phyloP scores from a whole-genome alignment of 2,888 invertebrate genomes.

The Myopa testacea region DNA sequence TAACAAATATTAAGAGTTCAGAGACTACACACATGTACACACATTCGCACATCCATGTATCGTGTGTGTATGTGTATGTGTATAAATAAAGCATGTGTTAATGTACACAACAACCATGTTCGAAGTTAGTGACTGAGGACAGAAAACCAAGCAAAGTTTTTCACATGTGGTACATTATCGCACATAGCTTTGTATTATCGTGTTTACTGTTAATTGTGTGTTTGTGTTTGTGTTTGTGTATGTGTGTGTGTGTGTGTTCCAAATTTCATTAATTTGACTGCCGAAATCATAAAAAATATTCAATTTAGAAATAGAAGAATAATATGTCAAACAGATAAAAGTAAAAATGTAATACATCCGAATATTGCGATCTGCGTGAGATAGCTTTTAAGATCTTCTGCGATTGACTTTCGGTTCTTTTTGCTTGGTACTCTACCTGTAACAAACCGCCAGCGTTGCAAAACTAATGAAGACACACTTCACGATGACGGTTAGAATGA shows the following conservation, averaged over 20 bases:
- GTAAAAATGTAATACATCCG: too few species aligned
- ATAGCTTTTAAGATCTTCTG: too few species aligned
- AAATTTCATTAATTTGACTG: background rate
- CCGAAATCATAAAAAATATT: background rate
- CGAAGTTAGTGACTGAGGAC: conserved; percentile 48
- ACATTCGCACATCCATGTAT: conserved; percentile 5
- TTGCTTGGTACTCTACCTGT: conserved; percentile 80
- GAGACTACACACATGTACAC: conserved; percentile 16
- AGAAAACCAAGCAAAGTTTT: conserved; percentile 61
- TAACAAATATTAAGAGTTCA: conserved; percentile 29
- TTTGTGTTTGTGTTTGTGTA: background rate
- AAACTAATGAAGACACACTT: conserved; percentile 95
- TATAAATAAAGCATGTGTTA: background rate
- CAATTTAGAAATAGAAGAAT: background rate
- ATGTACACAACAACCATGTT: background rate
- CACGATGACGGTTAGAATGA: conserved; percentile 92
- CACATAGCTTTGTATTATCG: too few species aligned
- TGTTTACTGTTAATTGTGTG: too few species aligned
- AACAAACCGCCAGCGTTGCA: conserved; percentile 94
- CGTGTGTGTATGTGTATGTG: too few species aligned
- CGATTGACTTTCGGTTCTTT: conserved; percentile 41
- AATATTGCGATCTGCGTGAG: too few species aligned
- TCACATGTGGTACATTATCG: conserved; percentile 17
- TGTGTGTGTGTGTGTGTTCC: conserved; percentile 22
- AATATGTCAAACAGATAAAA: background rate